Base-by-base conservation (phyloP, 2,888 invertebrate genomes). In the Charanyca ferruginea region DNA sequence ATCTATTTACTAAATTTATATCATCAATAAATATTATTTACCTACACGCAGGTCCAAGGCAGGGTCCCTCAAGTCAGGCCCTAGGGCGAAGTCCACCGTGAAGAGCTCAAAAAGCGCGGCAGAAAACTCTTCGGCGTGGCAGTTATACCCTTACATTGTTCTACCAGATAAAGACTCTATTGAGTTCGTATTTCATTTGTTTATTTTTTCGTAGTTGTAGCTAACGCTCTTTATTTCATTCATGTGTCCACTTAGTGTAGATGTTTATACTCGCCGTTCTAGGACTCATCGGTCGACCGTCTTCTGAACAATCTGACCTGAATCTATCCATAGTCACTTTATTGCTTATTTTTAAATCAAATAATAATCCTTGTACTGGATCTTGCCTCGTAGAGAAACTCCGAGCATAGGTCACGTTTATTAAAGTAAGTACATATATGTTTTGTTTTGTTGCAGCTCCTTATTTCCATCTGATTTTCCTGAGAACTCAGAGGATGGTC, bases 131-230 rank as follows among this genome's bases (percentile, higher is more conserved):
- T 75, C 78, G 52, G n/a, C n/a, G n/a, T n/a, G n/a, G n/a, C n/a
- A n/a, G n/a, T n/a, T n/a, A n/a, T 94, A 91, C 66, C 90, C 92
- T 5, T 88, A 91, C 41, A 85, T 94, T 41, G 66, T 77, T 2
- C 52, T 94, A 54, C 93, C 93, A 3, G 63, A 64, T 9, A 84
- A 76, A 66, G 86, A 87, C 32, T 64, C 72, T 1, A 77, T 78
- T 77, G 85, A 85, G 93, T 93, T 67, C 86, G 90, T 87, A 67
- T 51, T 32, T 25, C 8, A 9, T 47, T 45, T n/a, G 0, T 13
- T 22, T 54, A 41, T 18, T 22, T n/a, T 4, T 25, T 42, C n/a
- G n/a, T n/a, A n/a, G n/a, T n/a, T n/a, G n/a, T n/a, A n/a, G n/a
- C n/a, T n/a, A n/a, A n/a, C n/a, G n/a, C 7, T 32, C 32, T 9